phyloP scores from a whole-genome alignment of 1,140 invertebrate species.

The Camponotus pennsylvanicus region DNA sequence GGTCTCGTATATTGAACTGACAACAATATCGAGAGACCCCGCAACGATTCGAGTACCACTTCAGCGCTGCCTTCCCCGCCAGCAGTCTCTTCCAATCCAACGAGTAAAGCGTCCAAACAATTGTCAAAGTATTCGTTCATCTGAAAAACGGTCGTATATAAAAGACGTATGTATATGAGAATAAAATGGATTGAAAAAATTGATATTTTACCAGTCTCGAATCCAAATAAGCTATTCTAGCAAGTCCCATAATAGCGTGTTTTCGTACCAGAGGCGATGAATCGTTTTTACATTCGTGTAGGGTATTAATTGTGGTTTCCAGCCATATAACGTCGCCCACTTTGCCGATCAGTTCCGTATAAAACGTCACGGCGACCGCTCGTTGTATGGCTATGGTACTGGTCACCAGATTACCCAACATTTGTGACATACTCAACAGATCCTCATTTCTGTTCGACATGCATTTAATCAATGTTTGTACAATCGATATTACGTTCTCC shows the following conservation, averaged over 20 bases:
- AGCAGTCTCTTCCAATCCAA: constrained; percentile 80
- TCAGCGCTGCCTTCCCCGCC: constrained; percentile 75
- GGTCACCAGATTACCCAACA: constrained; percentile 76
- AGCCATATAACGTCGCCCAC: constrained; percentile 78
- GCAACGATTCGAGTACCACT: constrained; percentile 81
- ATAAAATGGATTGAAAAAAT: background rate
- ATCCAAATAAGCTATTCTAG: constrained; percentile 78
- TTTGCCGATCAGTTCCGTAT: constrained; percentile 79
- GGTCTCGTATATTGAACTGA: constrained; percentile 76
- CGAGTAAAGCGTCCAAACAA: constrained; percentile 79
- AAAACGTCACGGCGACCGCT: constrained; percentile 78
- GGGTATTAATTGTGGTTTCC: constrained; percentile 79
- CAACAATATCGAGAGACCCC: constrained; percentile 78
- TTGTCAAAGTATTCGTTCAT: constrained; percentile 82
- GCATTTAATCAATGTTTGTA: constrained; percentile 76
- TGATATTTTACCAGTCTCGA: constrained; percentile 73
- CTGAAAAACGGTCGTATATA: constrained; percentile 64
- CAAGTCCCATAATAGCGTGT: constrained; percentile 80
- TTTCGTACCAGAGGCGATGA: constrained; percentile 81
- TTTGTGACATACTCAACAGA: constrained; percentile 71
- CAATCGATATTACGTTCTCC: constrained; percentile 76
- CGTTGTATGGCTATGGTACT: constrained; percentile 78
- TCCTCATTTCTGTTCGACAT: constrained; percentile 67
- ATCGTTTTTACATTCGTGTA: constrained; percentile 81
- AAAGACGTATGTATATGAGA: background rate